phyloP scores from a whole-genome alignment of 1,140 invertebrate genomes.

The Gryon sp. region DNA sequence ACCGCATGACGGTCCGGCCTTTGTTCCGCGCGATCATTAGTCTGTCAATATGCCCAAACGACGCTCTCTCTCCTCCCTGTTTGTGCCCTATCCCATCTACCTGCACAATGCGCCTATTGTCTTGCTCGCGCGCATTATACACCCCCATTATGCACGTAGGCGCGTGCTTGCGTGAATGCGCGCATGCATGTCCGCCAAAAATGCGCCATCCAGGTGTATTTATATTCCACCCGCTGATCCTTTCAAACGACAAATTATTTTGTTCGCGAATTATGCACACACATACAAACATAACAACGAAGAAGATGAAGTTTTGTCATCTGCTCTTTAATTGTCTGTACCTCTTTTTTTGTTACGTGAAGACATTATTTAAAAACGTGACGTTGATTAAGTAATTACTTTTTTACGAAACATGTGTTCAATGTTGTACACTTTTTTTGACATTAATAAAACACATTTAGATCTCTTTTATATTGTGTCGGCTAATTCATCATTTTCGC shows the following conservation, averaged over 20 bases:
- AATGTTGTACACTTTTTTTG: too few relatives aligned
- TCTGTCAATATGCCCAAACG: slow-evolving; percentile 80
- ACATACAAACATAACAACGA: too few relatives aligned
- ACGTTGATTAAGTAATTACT: too few relatives aligned
- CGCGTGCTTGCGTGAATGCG: slow-evolving; percentile 60
- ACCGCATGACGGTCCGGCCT: slow-evolving; percentile 77
- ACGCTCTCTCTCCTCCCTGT: slow-evolving; percentile 63
- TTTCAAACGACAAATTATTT: slow-evolving; percentile 49
- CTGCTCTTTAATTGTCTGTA: slow-evolving; percentile 32
- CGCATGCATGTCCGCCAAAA: slow-evolving; percentile 34
- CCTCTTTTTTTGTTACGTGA: neutral
- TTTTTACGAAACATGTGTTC: too few relatives aligned
- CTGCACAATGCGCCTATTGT: slow-evolving; percentile 78
- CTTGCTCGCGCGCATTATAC: slow-evolving; percentile 76
- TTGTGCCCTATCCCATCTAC: slow-evolving; percentile 67
- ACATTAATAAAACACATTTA: too few relatives aligned
- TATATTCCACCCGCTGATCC: slow-evolving; percentile 24
- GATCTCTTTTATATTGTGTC: too few relatives aligned
- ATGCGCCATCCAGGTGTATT: slow-evolving; percentile 23
- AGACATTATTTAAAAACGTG: too few relatives aligned
- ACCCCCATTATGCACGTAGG: slow-evolving; percentile 75
- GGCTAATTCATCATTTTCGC: too few relatives aligned
- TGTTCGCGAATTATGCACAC: slow-evolving; percentile 3
- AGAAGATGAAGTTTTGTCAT: slow-evolving; percentile 4
- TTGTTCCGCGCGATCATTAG: slow-evolving; percentile 79